Evolutionary conservation across 2,888 invertebrate genomes (phyloP).

Genomic region (Drosophila testacea): DNA sequence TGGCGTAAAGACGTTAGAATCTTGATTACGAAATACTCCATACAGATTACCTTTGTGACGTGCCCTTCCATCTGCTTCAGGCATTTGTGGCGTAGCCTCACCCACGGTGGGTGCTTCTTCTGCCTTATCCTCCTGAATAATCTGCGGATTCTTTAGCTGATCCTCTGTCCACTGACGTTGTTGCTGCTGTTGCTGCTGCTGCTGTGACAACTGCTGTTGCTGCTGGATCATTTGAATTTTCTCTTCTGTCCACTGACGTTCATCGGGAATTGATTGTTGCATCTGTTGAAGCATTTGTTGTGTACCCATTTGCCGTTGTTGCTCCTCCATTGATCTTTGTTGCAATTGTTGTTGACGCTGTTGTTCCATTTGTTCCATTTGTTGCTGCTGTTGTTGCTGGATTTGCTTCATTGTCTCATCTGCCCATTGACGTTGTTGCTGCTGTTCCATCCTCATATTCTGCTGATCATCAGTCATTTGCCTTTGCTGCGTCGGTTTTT

Average conservation of each 20-base stretch:
- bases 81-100: constrained; percentile 73
- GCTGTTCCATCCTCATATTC: constrained; percentile 4
- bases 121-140: neutral
- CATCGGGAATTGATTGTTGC: too few species aligned
- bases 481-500: too few species aligned
- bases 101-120: constrained; percentile 26
- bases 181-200: too few species aligned
- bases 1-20: constrained; percentile 38
- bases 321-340: neutral
- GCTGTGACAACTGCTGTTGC: too few species aligned
- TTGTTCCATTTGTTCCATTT: neutral
- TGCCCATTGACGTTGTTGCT: neutral
- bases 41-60: constrained; percentile 83
- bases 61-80: constrained; percentile 56
- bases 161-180: too few species aligned
- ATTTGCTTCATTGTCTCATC: neutral
- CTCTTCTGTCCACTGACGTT: too few species aligned
- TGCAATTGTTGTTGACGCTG: neutral
- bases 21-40: constrained; percentile 71
- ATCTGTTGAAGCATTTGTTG: too few species aligned
- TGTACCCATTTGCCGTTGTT: neutral
- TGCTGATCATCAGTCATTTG: too few species aligned
- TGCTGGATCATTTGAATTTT: too few species aligned
- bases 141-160: too few species aligned
- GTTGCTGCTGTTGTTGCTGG: constrained; percentile 6